phyloP scores from a whole-genome alignment of 2,113 vertebrate genomes.

The Microcebus ravelobensis region DNA sequence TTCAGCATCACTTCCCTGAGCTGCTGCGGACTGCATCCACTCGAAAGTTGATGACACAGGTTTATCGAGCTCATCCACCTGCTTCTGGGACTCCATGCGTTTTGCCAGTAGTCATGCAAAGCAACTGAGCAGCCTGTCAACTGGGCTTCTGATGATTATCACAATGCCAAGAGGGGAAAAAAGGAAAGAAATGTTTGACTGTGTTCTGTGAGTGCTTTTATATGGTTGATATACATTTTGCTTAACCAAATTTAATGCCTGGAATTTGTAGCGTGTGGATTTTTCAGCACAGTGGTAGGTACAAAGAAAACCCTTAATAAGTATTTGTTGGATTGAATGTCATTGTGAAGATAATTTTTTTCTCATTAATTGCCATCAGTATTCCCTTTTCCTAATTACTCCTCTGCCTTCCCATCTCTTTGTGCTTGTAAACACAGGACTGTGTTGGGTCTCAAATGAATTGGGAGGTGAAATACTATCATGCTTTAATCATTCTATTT shows the following conservation, averaged over 20 bases:
- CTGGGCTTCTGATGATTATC: constrained; percentile 54
- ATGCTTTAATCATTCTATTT: background rate
- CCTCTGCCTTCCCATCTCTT: constrained; percentile 11
- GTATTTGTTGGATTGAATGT: constrained; percentile 50
- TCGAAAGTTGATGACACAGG: background rate
- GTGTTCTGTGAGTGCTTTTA: constrained; percentile 47
- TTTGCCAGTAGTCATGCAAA: constrained; percentile 43
- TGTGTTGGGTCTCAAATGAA: background rate
- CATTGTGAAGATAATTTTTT: constrained; percentile 58
- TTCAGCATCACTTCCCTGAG: background rate
- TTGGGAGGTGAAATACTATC: background rate
- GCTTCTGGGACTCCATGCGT: background rate
- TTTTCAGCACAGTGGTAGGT: constrained; percentile 45
- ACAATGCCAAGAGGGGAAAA: constrained; percentile 6
- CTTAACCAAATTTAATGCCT: background rate
- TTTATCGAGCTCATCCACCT: constrained; percentile 57
- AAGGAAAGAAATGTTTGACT: background rate
- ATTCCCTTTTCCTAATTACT: constrained; percentile 29
- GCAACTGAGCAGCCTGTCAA: constrained; percentile 20
- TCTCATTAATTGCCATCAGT: constrained; percentile 66
- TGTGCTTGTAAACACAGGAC: background rate
- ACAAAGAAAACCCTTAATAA: constrained; percentile 52
- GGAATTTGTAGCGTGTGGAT: constrained; percentile 35
- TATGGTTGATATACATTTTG: constrained; percentile 30
- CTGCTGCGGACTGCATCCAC: background rate